These are phyloP conservation scores for Hemicrepidius hirtus DNA, from an alignment of 2,888 invertebrate species.

Conservation along the genomic window DNA sequence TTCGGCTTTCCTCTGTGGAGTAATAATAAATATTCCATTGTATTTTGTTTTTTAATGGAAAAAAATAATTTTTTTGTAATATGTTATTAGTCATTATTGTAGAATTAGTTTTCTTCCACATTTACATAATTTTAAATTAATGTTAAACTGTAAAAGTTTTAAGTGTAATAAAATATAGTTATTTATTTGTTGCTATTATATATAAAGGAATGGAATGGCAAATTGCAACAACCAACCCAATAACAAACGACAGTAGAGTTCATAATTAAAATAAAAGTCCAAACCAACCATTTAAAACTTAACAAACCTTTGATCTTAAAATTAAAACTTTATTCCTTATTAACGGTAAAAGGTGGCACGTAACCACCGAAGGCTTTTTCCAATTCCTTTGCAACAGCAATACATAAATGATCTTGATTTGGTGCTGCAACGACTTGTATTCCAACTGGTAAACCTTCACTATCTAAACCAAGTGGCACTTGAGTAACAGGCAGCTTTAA, in stretches of 20 bases:
- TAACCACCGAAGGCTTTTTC: conserved; percentile 83
- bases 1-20: background rate
- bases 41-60: conserved; percentile 1
- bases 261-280: background rate
- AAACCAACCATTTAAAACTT: background rate
- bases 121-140: conserved; percentile 41
- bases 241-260: background rate
- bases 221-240: background rate
- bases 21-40: background rate
- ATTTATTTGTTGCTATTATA: conserved; percentile 21
- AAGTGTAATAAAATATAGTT: conserved; percentile 48
- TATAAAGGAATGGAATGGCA: background rate
- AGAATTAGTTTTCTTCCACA: conserved; percentile 40
- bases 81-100: conserved; percentile 9
- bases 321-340: conserved; percentile 2
- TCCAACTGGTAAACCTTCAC: conserved; percentile 84
- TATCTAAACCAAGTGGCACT: conserved; percentile 86
- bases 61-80: background rate
- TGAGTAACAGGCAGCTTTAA: conserved; percentile 89
- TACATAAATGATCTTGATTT: conserved; percentile 81
- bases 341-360: conserved; percentile 74
- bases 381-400: conserved; percentile 84
- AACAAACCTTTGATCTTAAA: background rate
- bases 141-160: conserved; percentile 44
- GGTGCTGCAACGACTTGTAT: conserved; percentile 86